Evolutionary conservation across 2,113 vertebrate species (phyloP).

Genomic region (Phrynosoma blainvillii): DNA sequence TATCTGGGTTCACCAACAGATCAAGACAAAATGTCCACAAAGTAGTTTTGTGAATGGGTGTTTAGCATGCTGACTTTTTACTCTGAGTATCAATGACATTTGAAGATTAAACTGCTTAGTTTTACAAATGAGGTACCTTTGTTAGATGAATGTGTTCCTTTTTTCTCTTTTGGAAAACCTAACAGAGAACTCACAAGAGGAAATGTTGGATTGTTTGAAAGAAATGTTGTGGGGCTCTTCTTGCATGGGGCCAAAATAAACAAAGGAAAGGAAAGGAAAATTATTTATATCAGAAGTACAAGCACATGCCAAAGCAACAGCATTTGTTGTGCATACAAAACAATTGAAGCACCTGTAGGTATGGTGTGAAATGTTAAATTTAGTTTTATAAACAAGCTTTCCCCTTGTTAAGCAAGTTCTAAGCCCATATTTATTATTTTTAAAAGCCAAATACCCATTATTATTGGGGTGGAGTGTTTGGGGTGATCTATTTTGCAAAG

Average conservation of each 20-base stretch:
- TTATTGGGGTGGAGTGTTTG: too few relatives aligned
- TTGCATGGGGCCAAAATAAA: conserved; percentile 16
- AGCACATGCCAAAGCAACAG: conserved; percentile 18
- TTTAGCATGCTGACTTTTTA: conserved; percentile 11
- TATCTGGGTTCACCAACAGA: conserved; percentile 14
- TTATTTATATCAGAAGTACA: conserved; percentile 4
- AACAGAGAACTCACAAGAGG: conserved; percentile 34
- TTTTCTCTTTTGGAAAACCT: conserved; percentile 36
- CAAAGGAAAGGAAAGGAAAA: background rate
- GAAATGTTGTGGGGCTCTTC: background rate
- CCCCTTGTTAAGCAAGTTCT: background rate
- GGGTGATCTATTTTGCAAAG: background rate
- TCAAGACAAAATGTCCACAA: background rate
- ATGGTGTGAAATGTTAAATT: fast-evolving
- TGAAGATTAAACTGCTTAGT: conserved; percentile 31
- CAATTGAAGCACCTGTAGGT: background rate
- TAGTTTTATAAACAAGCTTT: background rate
- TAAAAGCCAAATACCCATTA: background rate
- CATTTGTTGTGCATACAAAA: background rate
- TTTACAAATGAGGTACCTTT: conserved; percentile 19
- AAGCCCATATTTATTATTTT: background rate
- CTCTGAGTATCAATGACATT: conserved; percentile 25
- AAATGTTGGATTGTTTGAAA: conserved; percentile 38
- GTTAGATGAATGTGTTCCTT: fast-evolving
- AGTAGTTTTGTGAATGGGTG: background rate